These are phyloP conservation scores for Balaeniceps rex DNA, from an alignment of 2,113 vertebrate species.

Conservation along the genomic window DNA sequence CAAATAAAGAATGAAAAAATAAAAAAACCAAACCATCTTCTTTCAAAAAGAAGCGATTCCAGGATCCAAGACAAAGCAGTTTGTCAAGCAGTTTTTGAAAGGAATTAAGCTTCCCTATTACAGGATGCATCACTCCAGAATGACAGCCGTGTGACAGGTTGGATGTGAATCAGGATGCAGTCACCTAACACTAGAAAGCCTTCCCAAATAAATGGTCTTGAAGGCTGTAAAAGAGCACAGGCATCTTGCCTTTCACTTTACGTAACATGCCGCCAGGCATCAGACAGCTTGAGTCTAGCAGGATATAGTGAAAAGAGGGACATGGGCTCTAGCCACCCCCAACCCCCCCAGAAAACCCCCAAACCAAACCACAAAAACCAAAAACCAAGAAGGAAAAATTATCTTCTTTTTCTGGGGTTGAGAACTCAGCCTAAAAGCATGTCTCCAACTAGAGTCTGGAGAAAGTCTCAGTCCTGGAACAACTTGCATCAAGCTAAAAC, in stretches of 20 bases:
- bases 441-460: not conserved
- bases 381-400: not conserved
- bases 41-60: not conserved
- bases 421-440: constrained; percentile 46
- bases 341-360: too few species aligned
- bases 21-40: constrained; percentile 1
- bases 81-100: not conserved
- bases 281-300: not conserved
- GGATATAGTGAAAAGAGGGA: not conserved
- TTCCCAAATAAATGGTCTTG: not conserved
- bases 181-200: not conserved
- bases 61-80: not conserved
- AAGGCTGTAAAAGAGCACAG: not conserved
- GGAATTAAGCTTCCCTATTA: not conserved
- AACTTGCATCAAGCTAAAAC: not conserved
- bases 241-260: not conserved
- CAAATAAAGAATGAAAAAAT: constrained; percentile 22
- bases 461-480: not conserved
- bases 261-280: not conserved
- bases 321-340: not conserved
- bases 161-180: not conserved
- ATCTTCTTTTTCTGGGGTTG: constrained; percentile 66
- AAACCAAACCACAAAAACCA: not conserved
- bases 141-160: not conserved
- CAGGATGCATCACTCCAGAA: not conserved